These are phyloP conservation scores for Zosterops borbonicus DNA, from an alignment of 2,113 vertebrate species.

Conservation along the genomic window DNA sequence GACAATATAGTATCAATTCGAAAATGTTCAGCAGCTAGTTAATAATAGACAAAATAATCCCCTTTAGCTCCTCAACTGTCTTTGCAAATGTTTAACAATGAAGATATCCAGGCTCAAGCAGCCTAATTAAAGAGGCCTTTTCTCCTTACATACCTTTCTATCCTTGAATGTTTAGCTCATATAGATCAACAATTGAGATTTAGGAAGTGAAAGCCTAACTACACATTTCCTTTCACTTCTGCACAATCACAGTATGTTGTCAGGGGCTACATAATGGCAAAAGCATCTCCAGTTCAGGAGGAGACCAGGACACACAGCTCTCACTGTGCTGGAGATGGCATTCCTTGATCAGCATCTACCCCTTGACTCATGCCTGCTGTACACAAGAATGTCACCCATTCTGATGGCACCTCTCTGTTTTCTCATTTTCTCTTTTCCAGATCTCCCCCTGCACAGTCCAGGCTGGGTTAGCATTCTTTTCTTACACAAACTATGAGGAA, in stretches of 20 bases:
- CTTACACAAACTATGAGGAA: neutral
- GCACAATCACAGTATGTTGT: rapidly evolving
- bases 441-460: neutral
- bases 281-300: neutral
- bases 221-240: neutral
- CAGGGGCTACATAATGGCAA: neutral
- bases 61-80: neutral
- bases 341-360: neutral
- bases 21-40: neutral
- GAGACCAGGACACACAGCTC: rapidly evolving
- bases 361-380: rapidly evolving
- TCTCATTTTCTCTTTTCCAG: neutral
- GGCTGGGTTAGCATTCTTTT: neutral
- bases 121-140: neutral
- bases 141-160: neutral
- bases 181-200: neutral
- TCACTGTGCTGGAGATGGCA: rapidly evolving
- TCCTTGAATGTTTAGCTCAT: neutral
- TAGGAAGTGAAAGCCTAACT: neutral
- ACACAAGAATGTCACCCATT: neutral
- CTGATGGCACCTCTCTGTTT: neutral
- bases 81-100: neutral
- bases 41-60: conserved; percentile 10
- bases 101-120: neutral
- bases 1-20: neutral